These are phyloP conservation scores for Lepidochrysops patricia DNA, from an alignment of 2,888 invertebrate genomes.

Conservation along the genomic window DNA sequence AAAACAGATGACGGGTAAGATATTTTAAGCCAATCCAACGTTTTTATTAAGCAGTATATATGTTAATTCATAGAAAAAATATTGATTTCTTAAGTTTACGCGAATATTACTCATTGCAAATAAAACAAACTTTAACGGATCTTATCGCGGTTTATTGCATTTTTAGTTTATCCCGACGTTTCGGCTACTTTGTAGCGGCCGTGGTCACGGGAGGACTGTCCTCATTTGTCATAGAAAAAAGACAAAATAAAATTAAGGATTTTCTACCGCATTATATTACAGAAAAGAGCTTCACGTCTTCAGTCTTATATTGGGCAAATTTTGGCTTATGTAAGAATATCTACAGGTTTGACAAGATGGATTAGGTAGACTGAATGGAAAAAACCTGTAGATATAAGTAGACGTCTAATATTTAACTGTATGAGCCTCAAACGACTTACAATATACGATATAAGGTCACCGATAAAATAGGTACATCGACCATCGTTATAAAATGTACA, in stretches of 20 bases:
- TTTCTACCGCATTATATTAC: no score
- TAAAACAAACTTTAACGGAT: no score
- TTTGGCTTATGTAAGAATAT: not conserved
- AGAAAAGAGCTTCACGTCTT: not conserved
- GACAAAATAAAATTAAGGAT: no score
- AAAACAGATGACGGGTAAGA: slow-evolving; percentile 89
- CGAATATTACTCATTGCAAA: no score
- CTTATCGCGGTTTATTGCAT: no score
- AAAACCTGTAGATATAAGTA: not conserved
- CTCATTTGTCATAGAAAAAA: no score
- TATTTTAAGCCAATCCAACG: not conserved
- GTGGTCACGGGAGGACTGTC: no score
- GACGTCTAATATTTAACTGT: not conserved
- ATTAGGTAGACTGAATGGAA: not conserved
- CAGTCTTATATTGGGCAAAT: not conserved
- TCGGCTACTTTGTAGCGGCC: no score
- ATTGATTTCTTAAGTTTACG: no score
- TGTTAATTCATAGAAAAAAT: no score
- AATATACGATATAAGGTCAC: not conserved
- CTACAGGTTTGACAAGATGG: not conserved
- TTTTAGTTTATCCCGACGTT: no score
- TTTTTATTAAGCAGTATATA: no score
- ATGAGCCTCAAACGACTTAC: not conserved
- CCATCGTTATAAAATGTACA: not conserved
- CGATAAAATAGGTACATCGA: not conserved